Conservation (phyloP, 1,140 invertebrate genomes). For the Cardiocondyla obscurior region DNA sequence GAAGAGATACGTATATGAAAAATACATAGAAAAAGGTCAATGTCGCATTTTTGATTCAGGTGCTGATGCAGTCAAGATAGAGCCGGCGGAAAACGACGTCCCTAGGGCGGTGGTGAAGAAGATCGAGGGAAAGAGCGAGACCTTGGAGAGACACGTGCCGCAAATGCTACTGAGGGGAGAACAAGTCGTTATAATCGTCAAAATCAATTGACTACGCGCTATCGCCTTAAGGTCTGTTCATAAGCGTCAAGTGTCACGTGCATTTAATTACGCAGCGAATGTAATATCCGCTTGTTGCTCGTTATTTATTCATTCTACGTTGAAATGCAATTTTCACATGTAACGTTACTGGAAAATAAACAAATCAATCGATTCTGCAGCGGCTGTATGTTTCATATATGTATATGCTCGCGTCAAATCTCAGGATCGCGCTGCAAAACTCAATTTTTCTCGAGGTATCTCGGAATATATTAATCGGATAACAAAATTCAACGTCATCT, state of each 20-base stretch:
- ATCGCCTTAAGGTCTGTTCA: background rate
- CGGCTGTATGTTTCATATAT: background rate
- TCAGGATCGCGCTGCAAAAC: background rate
- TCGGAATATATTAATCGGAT: background rate
- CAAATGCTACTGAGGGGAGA: conserved; percentile 94
- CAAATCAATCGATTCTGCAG: too few species aligned
- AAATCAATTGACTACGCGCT: conserved; percentile 71
- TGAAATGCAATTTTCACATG: background rate
- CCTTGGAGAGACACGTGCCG: conserved; percentile 89
- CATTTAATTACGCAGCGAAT: background rate
- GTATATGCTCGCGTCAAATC: too few species aligned
- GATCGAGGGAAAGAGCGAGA: conserved; percentile 86
- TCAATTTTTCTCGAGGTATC: background rate
- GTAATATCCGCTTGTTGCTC: background rate
- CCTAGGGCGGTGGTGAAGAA: conserved; percentile 84
- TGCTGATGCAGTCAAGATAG: conserved; percentile 23
- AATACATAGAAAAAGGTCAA: background rate
- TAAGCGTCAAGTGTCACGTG: background rate
- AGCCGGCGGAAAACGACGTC: conserved; percentile 71
- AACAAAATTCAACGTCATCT: background rate
- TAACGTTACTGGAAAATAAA: background rate
- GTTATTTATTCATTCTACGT: background rate
- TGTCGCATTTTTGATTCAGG: conserved; percentile 30
- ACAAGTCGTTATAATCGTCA: conserved; percentile 89
- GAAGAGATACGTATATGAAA: background rate